A percentile compares a stretch with the other conserved stretches of the same genome.
Evolutionary conservation across 2,113 vertebrate species (phyloP).

Genomic region (Corydoras sp.): DNA sequence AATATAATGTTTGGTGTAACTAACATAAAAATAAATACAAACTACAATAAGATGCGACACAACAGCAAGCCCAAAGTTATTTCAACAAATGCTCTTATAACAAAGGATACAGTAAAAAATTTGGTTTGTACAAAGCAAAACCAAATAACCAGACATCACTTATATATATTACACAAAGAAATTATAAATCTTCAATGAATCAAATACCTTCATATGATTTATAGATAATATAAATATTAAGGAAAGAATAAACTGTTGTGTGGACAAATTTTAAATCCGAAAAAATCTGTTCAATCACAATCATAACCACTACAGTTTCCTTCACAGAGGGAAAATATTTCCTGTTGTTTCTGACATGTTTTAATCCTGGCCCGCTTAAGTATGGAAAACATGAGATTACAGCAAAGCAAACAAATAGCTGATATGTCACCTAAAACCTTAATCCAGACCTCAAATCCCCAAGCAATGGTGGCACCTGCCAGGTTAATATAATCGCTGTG

Average conservation of each 20-base stretch:
- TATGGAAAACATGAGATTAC: slow-evolving; percentile 39
- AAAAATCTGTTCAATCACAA: slow-evolving; percentile 1
- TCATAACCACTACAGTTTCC: neutral
- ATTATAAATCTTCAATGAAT: too few relatives aligned
- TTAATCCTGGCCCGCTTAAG: slow-evolving; percentile 31
- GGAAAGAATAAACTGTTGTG: neutral
- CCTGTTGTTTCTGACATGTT: slow-evolving; percentile 13
- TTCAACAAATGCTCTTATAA: too few relatives aligned
- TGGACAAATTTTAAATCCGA: neutral
- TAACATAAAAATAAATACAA: too few relatives aligned
- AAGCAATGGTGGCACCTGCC: neutral
- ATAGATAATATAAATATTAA: too few relatives aligned
- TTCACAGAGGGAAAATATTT: neutral
- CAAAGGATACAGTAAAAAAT: too few relatives aligned
- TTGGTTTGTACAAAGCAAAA: too few relatives aligned
- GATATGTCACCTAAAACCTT: slow-evolving; percentile 23
- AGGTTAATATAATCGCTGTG: slow-evolving; percentile 2
- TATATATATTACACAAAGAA: too few relatives aligned
- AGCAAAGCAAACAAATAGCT: slow-evolving; percentile 32
- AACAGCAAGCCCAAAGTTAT: too few relatives aligned
- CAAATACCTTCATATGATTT: too few relatives aligned
- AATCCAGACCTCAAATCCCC: neutral
- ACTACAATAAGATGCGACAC: too few relatives aligned
- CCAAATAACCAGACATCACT: too few relatives aligned
- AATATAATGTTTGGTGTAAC: too few relatives aligned